A percentile compares a stretch with the other conserved stretches of the same genome.
Evolutionary conservation across 2,888 invertebrate species (phyloP).

Genomic region (Anodontia alba): DNA sequence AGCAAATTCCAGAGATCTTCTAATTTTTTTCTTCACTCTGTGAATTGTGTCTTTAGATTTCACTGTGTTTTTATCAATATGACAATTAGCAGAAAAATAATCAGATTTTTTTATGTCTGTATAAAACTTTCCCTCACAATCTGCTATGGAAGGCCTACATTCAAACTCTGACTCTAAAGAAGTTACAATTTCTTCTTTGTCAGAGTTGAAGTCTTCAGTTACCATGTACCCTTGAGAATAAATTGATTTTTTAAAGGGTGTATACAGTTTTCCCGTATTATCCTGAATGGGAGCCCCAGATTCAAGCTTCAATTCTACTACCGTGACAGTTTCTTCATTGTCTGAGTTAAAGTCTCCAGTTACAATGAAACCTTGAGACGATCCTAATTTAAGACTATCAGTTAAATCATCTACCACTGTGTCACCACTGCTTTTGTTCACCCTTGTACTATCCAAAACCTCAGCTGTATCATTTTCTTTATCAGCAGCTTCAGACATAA

Average conservation of each 20-base stretch:
- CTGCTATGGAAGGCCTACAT: too few species aligned
- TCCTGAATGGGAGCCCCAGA: background rate
- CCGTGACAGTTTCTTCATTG: background rate
- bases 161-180: background rate
- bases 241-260: too few species aligned
- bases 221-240: too few species aligned
- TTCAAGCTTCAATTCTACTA: background rate
- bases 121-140: background rate
- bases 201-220: too few species aligned
- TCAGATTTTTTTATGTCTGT: background rate
- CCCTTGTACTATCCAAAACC: too few species aligned
- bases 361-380: conserved; percentile 7
- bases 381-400: background rate
- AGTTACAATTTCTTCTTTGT: too few species aligned
- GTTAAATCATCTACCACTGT: too few species aligned
- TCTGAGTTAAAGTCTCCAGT: background rate
- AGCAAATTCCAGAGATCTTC: background rate
- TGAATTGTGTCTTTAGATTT: background rate
- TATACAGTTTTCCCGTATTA: background rate
- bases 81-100: background rate
- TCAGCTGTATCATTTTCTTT: too few species aligned
- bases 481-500: too few species aligned
- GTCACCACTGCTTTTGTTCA: too few species aligned
- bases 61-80: background rate
- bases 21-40: background rate